phyloP scores from a whole-genome alignment of 2,888 invertebrate species.

The Lasius platythorax region DNA sequence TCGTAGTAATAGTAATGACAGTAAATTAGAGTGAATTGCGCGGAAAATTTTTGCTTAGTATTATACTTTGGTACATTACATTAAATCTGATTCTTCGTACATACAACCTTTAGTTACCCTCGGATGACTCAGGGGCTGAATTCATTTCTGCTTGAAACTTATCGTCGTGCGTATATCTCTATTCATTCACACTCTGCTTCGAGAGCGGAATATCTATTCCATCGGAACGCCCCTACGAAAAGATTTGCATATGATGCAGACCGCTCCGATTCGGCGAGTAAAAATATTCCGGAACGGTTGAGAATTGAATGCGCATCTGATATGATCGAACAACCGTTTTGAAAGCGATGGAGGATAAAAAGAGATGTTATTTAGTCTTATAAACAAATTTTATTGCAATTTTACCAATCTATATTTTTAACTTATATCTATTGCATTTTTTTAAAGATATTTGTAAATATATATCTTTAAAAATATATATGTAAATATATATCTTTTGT shows the following conservation, averaged over 20 bases:
- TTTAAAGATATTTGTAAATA: background rate
- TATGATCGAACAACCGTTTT: background rate
- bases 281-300: background rate
- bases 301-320: background rate
- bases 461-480: background rate
- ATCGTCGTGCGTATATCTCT: background rate
- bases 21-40: background rate
- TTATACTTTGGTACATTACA: background rate
- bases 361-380: background rate
- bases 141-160: background rate
- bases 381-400: background rate
- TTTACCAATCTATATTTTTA: background rate
- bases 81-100: background rate
- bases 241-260: background rate
- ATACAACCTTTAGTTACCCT: background rate
- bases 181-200: background rate
- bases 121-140: background rate
- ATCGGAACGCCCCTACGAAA: background rate
- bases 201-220: background rate
- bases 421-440: background rate
- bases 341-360: background rate
- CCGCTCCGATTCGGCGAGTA: slow-evolving; percentile 2
- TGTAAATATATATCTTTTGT: background rate
- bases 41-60: background rate
- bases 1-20: background rate